phyloP scores from a whole-genome alignment of 2,888 invertebrate species.

The Acrobasis consociella region DNA sequence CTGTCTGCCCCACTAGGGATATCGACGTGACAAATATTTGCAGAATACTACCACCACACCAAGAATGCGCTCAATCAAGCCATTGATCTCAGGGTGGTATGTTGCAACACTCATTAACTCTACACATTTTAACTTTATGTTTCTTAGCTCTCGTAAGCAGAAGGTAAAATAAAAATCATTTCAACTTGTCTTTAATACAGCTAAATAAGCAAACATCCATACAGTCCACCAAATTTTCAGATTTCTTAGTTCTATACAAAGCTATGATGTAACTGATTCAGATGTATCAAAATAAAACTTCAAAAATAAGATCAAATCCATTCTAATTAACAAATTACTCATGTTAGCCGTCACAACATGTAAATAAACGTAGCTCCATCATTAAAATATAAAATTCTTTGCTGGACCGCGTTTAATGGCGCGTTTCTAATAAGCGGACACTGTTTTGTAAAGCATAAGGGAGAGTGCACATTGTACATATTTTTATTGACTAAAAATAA shows the following conservation, averaged over 20 bases:
- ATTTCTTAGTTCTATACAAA: neutral
- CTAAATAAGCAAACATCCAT: neutral
- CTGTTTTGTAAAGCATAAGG: neutral
- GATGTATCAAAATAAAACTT: conserved; percentile 7
- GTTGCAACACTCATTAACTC: no score
- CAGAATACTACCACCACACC: no score
- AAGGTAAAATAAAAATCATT: no score
- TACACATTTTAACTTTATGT: no score
- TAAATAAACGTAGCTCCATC: conserved; percentile 21
- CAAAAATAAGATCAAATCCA: conserved; percentile 14
- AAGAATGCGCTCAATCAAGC: no score
- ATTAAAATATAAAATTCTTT: conserved; percentile 19
- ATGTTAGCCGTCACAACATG: conserved; percentile 26
- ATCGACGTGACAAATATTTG: no score
- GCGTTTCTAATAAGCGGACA: conserved; percentile 9
- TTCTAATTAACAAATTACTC: conserved; percentile 26
- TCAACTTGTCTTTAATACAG: neutral
- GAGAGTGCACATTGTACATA: neutral
- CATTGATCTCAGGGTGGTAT: no score
- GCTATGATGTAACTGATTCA: neutral
- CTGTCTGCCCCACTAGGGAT: no score
- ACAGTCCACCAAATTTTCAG: no score
- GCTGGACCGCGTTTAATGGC: conserved; percentile 2
- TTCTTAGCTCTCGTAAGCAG: no score
- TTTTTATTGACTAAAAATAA: no score